Conservation (phyloP, 2,888 invertebrate genomes). For the Heliconius erato region DNA sequence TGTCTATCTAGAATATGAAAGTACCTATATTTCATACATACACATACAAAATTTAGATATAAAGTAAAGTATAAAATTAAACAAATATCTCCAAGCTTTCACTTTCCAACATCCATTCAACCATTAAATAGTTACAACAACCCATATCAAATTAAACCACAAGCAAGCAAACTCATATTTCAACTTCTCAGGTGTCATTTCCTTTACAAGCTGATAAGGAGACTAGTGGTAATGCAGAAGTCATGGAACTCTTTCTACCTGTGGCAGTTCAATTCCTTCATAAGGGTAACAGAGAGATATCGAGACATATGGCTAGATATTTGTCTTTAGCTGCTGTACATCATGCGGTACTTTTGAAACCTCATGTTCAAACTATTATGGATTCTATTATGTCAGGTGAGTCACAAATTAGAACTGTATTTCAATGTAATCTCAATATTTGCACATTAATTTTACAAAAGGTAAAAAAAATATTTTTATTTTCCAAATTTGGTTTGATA, state of each 20-base stretch:
- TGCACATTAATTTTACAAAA: no score
- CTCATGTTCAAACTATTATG: slow-evolving; percentile 95
- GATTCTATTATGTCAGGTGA: slow-evolving; percentile 94
- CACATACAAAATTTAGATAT: no score
- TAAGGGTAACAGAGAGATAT: slow-evolving; percentile 95
- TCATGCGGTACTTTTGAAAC: slow-evolving; percentile 93
- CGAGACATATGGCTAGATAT: slow-evolving; percentile 96
- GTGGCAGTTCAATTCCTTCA: slow-evolving; percentile 96
- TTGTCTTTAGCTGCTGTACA: slow-evolving; percentile 96
- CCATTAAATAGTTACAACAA: slow-evolving; percentile 10
- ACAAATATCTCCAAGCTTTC: background rate
- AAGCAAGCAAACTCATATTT: slow-evolving; percentile 6
- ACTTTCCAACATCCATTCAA: background rate
- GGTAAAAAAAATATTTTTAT: no score
- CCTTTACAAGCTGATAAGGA: slow-evolving; percentile 81
- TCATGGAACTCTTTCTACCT: slow-evolving; percentile 94
- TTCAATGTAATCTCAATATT: no score
- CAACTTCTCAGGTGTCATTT: slow-evolving; percentile 74
- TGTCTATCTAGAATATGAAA: no score
- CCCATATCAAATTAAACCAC: slow-evolving; percentile 7
- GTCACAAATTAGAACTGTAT: background rate
- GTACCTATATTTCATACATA: no score
- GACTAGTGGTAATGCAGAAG: slow-evolving; percentile 87
- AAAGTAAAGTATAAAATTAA: background rate
- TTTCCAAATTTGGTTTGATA: no score